Conservation (phyloP, 2,797 vertebrate species). For the Ceyx erithaca region DNA sequence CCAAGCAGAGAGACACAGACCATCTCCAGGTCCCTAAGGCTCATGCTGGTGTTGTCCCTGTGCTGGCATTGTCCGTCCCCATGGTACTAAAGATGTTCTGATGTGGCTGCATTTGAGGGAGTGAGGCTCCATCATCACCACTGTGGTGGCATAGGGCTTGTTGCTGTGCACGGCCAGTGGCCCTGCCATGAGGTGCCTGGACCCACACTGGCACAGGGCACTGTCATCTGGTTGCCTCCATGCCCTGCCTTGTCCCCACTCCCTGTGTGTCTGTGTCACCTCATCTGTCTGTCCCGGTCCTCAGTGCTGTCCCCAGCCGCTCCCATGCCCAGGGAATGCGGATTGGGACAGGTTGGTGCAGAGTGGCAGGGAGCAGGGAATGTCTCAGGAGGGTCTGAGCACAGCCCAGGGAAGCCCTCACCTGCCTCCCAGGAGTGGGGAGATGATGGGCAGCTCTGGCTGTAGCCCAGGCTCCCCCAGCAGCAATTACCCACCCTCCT, state of each 20-base stretch:
- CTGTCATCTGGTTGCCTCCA: rapidly evolving
- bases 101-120: not conserved
- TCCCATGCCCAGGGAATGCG: rapidly evolving
- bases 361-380: not conserved
- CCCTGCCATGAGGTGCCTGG: not conserved
- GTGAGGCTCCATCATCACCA: not conserved
- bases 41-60: rapidly evolving
- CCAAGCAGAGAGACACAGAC: rapidly evolving
- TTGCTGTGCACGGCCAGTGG: not conserved
- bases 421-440: rapidly evolving
- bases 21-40: not conserved
- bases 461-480: not conserved
- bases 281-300: not conserved
- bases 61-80: not conserved
- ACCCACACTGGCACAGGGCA: not conserved
- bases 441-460: not conserved
- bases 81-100: not conserved
- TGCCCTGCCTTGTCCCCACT: not conserved
- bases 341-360: not conserved
- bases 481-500: not conserved
- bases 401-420: not conserved
- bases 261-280: not conserved
- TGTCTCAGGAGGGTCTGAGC: not conserved
- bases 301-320: not conserved
- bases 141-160: rapidly evolving